These are phyloP conservation scores for Rhingia rostrata DNA, from an alignment of 2,888 invertebrate genomes.

Conservation along the genomic window DNA sequence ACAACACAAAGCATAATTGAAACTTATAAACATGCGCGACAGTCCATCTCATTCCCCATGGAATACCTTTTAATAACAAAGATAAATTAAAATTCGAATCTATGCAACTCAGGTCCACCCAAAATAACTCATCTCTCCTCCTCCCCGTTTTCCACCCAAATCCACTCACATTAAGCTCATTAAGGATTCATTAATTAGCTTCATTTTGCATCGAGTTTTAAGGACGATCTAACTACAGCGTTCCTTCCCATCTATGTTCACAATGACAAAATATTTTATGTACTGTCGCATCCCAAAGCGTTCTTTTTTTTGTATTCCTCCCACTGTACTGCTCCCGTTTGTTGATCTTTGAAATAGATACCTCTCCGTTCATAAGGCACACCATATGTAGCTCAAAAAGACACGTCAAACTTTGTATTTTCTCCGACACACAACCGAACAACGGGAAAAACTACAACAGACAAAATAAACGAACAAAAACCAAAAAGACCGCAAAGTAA, in stretches of 20 bases:
- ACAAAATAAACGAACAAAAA: conserved; percentile 1
- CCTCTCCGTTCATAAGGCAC: conserved; percentile 30
- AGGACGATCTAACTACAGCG: conserved; percentile 1
- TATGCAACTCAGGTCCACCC: neutral
- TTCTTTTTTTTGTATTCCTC: conserved; percentile 32
- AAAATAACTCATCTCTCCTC: neutral
- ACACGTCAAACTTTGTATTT: conserved; percentile 48
- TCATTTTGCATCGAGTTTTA: conserved; percentile 27
- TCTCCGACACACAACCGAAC: neutral
- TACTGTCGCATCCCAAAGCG: conserved; percentile 16
- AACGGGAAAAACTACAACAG: conserved; percentile 14
- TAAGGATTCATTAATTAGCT: conserved; percentile 67
- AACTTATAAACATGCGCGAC: too few relatives aligned
- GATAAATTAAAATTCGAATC: neutral
- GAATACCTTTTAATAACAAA: neutral
- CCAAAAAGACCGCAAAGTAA: conserved; percentile 32
- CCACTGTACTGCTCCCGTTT: conserved; percentile 8
- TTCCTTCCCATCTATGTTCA: conserved; percentile 34
- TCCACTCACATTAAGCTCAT: conserved; percentile 52
- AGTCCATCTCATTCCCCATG: neutral
- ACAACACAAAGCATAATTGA: too few relatives aligned
- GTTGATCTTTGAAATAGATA: conserved; percentile 44
- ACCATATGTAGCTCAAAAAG: conserved; percentile 18
- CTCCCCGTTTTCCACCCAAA: neutral
- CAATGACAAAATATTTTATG: conserved; percentile 60